Conservation (phyloP, 2,113 vertebrate genomes). For the Corythaeola cristata region DNA sequence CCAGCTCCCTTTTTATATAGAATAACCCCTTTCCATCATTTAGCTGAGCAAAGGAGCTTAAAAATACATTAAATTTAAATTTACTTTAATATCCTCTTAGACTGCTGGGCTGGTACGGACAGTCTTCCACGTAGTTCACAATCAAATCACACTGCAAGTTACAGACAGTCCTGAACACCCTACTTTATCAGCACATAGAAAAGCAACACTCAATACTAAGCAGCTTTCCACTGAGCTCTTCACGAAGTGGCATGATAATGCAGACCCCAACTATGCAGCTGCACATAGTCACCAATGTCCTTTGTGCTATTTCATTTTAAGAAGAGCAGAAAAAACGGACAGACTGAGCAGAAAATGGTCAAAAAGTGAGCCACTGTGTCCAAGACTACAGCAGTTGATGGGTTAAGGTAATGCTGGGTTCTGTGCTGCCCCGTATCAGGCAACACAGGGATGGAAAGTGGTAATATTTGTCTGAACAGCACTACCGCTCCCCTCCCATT, state of each 20-base stretch:
- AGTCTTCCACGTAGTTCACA: background rate
- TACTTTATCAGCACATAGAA: background rate
- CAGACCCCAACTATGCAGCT: background rate
- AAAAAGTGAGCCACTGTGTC: background rate
- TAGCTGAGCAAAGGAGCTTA: slow-evolving; percentile 14
- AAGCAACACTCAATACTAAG: background rate
- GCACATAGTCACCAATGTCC: background rate
- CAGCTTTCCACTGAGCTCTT: background rate
- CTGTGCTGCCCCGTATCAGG: background rate
- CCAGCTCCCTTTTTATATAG: background rate
- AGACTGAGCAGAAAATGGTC: background rate
- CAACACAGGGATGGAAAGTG: background rate
- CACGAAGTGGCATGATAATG: background rate
- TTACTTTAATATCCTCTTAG: background rate
- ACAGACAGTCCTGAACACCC: background rate
- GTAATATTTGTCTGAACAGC: background rate
- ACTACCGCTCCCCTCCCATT: background rate
- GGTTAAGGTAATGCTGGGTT: background rate
- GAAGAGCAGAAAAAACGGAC: background rate
- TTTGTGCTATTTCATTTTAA: background rate
- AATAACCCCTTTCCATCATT: background rate
- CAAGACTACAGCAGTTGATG: background rate
- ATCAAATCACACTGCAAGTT: background rate
- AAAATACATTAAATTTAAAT: slow-evolving; percentile 33
- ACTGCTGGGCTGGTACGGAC: background rate